These are phyloP conservation scores for Metopolophium dirhodum DNA, from an alignment of 1,140 invertebrate species.

Conservation along the genomic window DNA sequence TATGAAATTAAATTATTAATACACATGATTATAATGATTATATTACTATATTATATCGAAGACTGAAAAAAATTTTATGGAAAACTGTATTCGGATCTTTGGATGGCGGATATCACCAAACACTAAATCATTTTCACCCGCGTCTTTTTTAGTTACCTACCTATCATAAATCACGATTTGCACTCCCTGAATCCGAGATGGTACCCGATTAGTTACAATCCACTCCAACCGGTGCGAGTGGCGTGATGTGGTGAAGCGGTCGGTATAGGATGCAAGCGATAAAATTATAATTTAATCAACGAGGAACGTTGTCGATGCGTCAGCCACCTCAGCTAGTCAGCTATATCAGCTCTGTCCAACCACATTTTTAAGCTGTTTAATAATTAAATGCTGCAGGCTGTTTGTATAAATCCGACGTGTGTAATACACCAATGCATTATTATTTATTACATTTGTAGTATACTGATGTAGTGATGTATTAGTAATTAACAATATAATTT, in stretches of 20 bases:
- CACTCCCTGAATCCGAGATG: not conserved
- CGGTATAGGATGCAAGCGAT: not conserved
- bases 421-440: not conserved
- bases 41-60: not conserved
- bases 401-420: not conserved
- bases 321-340: not conserved
- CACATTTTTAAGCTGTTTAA: slow-evolving; percentile 16
- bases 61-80: not conserved
- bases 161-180: slow-evolving; percentile 29
- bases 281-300: slow-evolving; percentile 31
- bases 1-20: not conserved
- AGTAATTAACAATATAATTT: not conserved
- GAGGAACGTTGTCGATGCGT: not conserved
- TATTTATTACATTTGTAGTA: too few species aligned
- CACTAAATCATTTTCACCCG: slow-evolving; percentile 5
- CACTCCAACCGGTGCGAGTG: not conserved
- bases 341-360: not conserved
- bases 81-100: not conserved
- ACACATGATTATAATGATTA: too few species aligned
- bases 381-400: not conserved
- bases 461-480: too few species aligned
- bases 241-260: not conserved
- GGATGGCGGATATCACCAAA: not conserved
- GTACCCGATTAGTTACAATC: slow-evolving; percentile 19
- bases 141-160: not conserved